These are phyloP conservation scores for Drosophila fungiperda DNA, from an alignment of 2,888 invertebrate genomes.

Conservation along the genomic window DNA sequence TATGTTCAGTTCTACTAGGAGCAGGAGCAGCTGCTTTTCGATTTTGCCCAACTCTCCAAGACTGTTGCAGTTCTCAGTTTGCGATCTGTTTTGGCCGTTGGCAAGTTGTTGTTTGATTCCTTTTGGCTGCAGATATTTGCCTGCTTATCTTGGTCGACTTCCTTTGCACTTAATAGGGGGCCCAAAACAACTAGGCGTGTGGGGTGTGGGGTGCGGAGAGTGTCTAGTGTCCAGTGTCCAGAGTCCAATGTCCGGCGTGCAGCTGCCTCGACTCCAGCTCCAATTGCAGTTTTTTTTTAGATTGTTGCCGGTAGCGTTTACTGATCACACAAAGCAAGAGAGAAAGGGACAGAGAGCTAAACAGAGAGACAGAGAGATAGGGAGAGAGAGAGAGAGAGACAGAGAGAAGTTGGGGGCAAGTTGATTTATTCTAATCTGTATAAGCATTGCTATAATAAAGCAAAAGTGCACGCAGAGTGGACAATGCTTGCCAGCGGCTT, in stretches of 20 bases:
- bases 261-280: slow-evolving; percentile 46
- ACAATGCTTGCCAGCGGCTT: slow-evolving; percentile 70
- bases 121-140: slow-evolving; percentile 53
- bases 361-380: slow-evolving; percentile 2
- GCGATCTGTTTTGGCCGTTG: slow-evolving; percentile 16
- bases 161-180: slow-evolving; percentile 64
- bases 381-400: background rate
- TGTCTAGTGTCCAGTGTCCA: background rate
- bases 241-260: slow-evolving; percentile 31
- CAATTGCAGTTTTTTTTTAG: slow-evolving; percentile 48
- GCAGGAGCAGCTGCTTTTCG: slow-evolving; percentile 21
- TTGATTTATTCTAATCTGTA: slow-evolving; percentile 81
- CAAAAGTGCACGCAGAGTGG: slow-evolving; percentile 76
- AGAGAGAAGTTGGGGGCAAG: slow-evolving; percentile 39
- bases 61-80: background rate
- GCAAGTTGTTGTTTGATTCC: slow-evolving; percentile 22
- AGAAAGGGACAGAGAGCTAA: background rate
- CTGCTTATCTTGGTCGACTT: slow-evolving; percentile 70
- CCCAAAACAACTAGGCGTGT: slow-evolving; percentile 27
- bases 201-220: slow-evolving; percentile 13
- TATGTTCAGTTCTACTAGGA: background rate
- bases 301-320: slow-evolving; percentile 76
- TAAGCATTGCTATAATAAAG: slow-evolving; percentile 80
- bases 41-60: background rate
- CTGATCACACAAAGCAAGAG: slow-evolving; percentile 51